Base-by-base conservation (phyloP, 2,797 vertebrate genomes). In the Sparus aurata region DNA sequence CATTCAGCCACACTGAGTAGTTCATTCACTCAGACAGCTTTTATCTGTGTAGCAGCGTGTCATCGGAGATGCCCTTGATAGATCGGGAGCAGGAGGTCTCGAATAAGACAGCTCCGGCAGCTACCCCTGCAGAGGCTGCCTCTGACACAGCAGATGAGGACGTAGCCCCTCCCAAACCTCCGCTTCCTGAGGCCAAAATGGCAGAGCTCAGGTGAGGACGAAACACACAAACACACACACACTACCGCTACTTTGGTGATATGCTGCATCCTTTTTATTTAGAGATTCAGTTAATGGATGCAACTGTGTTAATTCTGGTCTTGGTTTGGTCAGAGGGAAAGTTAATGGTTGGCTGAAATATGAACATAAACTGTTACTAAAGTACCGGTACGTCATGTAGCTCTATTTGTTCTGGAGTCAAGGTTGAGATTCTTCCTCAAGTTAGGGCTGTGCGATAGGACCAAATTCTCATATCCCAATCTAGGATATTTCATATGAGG, bases 141-240 rank as follows among this genome's bases (percentile, higher is more conserved):
- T 88, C 95, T 1, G 97, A 98, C 46, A 85, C 91, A 54, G 86
- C 91, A 7, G 97, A 98, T 18, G 95, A 95, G 73, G 98, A 99
- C 58, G 90, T 96, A 0, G 98, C 98, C 1, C 98, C 98, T 52
- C 98, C 98, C 46, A 99, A 99, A 58, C 98, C 98, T 18, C 98
- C 98, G 0, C 95, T 99, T 69, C 98, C 98, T 18, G 97, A 98
- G 84, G 96, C 97, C 69, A 97, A 98, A 77, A 96, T 99, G 87
- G 96, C 97, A 23, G 98, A 99, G 84, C 98, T 98, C 90, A 98
- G 98, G 98, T 96, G 87, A 93, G 85, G 34, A 59, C 2, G 5
- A 53, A 20, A 17, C 22, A 8, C 5, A 25, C 22, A 38, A 1
- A 38, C 38, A 38, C 38, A 38, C 38, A 38, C 38, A 11, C 5